Evolutionary conservation across 2,888 invertebrate species (phyloP), one percentile per base, ranked within the genome.

Genomic region (Eurytoma adleriae): DNA sequence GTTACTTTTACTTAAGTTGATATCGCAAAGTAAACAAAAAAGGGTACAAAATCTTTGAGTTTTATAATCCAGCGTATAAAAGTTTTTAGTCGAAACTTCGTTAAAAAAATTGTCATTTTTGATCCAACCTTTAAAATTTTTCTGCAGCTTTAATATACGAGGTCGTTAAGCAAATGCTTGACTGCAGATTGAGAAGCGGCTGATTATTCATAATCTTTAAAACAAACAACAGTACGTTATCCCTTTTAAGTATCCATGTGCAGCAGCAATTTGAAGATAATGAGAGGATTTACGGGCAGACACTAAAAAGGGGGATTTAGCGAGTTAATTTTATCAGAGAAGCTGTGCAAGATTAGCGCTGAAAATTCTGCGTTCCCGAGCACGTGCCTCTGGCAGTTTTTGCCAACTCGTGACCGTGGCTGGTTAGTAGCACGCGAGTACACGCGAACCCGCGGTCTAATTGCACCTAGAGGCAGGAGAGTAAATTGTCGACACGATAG

Each of bases 291-390:
- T 40, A 62, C 27, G 40, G 20, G 16, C 12, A 24, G 48, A 72
- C 48, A 61, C 59, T n/a, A 52, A 24, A 62, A 62, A 52, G 24
- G 61, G 54, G 50, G 14, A 16, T 73, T 62, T 40, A 30, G 20
- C 40, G n/a, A 57, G 18, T 10, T 48, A 66, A 66, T 66, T 66
- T 48, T 10, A 5, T 18, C 18, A n/a, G 18, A 66, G 66, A 48
- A 27, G 66, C 27, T 30, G 56, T n/a, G 13, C 72, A 48, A 57
- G 66, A 78, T 78, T 78, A 78, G 71, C 64, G 71, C 71, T 70
- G 71, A 78, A 71, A 78, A 78, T 78, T 78, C 71, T 20, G 18
- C 30, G 57, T 57, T 56, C 52, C 24, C 62, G n/a, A 12, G 20
- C 18, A 24, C 54, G 59, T 57, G 66, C 40, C 54, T 40, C 40